Evolutionary conservation across 2,888 invertebrate genomes (phyloP).

Genomic region (Atethmia centrago): DNA sequence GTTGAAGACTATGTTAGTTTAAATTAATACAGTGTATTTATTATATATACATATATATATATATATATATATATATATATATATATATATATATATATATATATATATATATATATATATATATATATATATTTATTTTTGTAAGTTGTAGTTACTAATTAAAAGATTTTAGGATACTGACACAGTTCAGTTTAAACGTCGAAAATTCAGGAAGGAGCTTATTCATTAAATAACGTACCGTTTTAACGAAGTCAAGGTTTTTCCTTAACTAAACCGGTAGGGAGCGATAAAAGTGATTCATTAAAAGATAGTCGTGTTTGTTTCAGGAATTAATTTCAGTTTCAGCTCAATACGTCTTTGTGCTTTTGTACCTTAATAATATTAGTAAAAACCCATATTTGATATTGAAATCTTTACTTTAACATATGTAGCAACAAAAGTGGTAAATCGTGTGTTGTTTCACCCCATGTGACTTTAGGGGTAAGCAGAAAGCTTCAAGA

Average conservation of each 20-base stretch:
- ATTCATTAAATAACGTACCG: background rate
- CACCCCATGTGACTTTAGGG: background rate
- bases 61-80: too few species aligned
- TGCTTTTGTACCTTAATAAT: too few species aligned
- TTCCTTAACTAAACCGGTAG: background rate
- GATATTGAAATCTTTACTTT: too few species aligned
- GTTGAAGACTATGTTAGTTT: slow-evolving; percentile 24
- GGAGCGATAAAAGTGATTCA: slow-evolving; percentile 30
- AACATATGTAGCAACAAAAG: background rate
- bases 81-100: too few species aligned
- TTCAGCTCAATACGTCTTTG: background rate
- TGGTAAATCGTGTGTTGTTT: background rate
- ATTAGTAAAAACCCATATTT: too few species aligned
- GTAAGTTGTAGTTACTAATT: background rate
- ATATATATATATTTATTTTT: slow-evolving; percentile 1
- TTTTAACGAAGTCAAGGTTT: slow-evolving; percentile 15
- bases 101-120: too few species aligned
- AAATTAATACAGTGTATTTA: background rate
- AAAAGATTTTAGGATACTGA: background rate
- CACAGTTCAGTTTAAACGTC: background rate
- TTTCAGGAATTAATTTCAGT: slow-evolving; percentile 10
- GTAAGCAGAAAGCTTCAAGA: slow-evolving; percentile 13
- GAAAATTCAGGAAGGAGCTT: slow-evolving; percentile 20
- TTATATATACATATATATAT: too few species aligned
- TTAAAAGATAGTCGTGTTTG: slow-evolving; percentile 18